A percentile compares a stretch with the other conserved stretches of the same genome.
phyloP scores from a whole-genome alignment of 2,888 invertebrate genomes.

The Uropetala carovei region DNA sequence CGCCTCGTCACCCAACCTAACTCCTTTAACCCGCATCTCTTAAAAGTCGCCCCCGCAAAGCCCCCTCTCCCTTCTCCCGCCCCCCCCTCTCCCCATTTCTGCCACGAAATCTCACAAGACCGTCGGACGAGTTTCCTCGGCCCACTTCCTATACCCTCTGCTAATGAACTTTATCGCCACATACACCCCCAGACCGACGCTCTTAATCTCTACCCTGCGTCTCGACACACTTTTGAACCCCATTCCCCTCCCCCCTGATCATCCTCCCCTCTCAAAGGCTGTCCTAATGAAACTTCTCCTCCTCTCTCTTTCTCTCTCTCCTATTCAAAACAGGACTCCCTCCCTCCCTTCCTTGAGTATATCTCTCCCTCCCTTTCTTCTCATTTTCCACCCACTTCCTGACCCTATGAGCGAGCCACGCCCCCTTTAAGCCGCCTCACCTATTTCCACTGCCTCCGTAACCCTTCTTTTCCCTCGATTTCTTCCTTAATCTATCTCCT shows the following conservation, averaged over 20 bases:
- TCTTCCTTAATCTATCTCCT: no score
- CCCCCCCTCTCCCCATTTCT: no score
- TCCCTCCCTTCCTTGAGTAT: background rate
- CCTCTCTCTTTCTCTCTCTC: background rate
- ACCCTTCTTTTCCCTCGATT: no score
- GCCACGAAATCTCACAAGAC: background rate
- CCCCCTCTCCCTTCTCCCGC: no score
- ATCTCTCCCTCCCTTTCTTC: background rate
- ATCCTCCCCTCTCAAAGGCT: no score
- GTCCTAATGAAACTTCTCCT: background rate
- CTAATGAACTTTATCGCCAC: conserved; percentile 10
- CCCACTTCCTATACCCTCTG: background rate
- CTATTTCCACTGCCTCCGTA: no score
- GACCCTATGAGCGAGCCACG: no score
- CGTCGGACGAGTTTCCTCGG: background rate
- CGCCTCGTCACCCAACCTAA: background rate
- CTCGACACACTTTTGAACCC: background rate
- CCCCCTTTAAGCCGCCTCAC: no score
- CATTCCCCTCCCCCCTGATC: background rate
- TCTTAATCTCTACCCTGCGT: background rate
- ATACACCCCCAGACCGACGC: background rate
- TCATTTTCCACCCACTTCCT: background rate
- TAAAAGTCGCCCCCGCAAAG: background rate
- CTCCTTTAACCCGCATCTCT: background rate
- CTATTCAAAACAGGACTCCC: background rate